Evolutionary conservation across 2,888 invertebrate species (phyloP), one percentile per base, ranked within the genome.

Genomic region (Pseudoips prasinana): DNA sequence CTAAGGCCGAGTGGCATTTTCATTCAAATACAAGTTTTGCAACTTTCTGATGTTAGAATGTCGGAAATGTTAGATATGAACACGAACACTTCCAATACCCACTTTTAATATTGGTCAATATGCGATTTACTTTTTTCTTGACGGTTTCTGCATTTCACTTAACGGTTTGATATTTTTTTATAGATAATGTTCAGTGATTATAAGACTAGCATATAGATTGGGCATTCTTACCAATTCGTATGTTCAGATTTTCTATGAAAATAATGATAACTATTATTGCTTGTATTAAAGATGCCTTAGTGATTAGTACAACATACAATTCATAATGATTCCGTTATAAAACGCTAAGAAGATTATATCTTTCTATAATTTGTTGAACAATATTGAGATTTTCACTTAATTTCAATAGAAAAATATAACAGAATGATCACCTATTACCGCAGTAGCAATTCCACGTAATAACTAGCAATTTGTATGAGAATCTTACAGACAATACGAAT

Each of bases 391-490:
- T n/a, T n/a, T n/a, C n/a, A n/a, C n/a, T n/a, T n/a, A n/a, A n/a
- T n/a, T n/a, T n/a, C n/a, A 48, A 48, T 30, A 38, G 37, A 49
- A 45, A 46, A 46, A 45, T 20, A 20, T 52, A 39, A 39, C 37
- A 46, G 46, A 44, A 68, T 73, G 65, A 72, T 77, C 74, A 75
- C 61, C 69, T 57, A 60, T 54, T 60, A 51, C 52, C 70, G 68
- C 64, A 61, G 60, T 63, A 58, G 71, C 65, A 67, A 75, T 80
- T 80, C 73, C 64, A 60, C 73, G 72, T 77, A 80, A 80, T 77
- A 58, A 66, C 63, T 53, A 67, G 71, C 73, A 77, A 74, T 81
- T 77, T 78, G 63, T 78, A 73, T 76, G 73, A 69, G 79, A 80
- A 81, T 69, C 57, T 58, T 37, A 50, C 60, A 69, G 60, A 73